phyloP scores from a whole-genome alignment of 2,113 vertebrate genomes.

The Agapornis roseicollis region DNA sequence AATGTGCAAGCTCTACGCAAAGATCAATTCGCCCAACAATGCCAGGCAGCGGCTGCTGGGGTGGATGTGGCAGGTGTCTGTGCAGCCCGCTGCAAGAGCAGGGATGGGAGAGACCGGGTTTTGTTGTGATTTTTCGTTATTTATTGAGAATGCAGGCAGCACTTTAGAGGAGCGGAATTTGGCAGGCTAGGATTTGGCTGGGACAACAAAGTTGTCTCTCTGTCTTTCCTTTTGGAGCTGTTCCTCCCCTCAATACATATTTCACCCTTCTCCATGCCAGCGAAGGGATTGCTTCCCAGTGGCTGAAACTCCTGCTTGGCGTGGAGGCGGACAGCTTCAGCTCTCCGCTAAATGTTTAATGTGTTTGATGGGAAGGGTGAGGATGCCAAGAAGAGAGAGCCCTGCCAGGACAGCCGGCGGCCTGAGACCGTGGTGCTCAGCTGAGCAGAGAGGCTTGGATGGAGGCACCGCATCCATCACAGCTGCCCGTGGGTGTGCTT shows the following conservation, averaged over 20 bases:
- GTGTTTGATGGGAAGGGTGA: neutral
- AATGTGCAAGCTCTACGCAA: constrained; percentile 17
- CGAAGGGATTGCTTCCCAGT: neutral
- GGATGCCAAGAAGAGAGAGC: neutral
- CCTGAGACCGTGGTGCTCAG: neutral
- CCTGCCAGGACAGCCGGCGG: neutral
- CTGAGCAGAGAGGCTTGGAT: neutral
- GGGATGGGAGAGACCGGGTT: neutral
- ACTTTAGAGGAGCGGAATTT: constrained; percentile 22
- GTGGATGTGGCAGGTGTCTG: constrained; percentile 52
- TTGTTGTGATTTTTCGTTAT: constrained; percentile 29
- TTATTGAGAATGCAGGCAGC: constrained; percentile 50
- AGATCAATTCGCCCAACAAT: neutral
- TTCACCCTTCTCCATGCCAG: neutral
- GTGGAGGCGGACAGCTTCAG: neutral
- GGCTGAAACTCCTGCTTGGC: constrained; percentile 11
- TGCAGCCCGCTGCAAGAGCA: neutral
- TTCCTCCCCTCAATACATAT: neutral
- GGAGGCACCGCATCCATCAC: neutral
- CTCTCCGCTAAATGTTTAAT: neutral
- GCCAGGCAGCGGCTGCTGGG: neutral
- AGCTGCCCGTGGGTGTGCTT: neutral
- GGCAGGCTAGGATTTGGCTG: constrained; percentile 31
- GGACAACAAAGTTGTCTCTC: constrained; percentile 62
- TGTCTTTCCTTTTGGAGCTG: constrained; percentile 31